A percentile compares a stretch with the other conserved stretches of the same genome.
phyloP scores from a whole-genome alignment of 2,888 invertebrate genomes.

The Neoscelio sp. region DNA sequence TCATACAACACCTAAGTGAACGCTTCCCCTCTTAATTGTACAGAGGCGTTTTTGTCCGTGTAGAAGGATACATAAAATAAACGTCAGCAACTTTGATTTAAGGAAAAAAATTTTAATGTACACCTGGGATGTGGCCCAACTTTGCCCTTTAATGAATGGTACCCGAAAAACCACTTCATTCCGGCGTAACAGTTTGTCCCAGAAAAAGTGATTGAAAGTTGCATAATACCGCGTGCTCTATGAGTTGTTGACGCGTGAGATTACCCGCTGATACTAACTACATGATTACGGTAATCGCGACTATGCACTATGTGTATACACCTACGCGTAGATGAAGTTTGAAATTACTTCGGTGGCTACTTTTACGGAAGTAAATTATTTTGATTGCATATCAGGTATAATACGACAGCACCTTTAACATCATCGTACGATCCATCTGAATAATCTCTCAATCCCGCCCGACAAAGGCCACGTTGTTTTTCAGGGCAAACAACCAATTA shows the following conservation, averaged over 20 bases:
- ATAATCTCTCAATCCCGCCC: constrained; percentile 9
- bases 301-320: constrained; percentile 14
- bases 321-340: constrained; percentile 29
- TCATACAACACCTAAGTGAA: constrained; percentile 38
- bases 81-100: constrained; percentile 3
- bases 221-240: constrained; percentile 8
- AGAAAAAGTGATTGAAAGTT: constrained; percentile 31
- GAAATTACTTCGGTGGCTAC: constrained; percentile 44
- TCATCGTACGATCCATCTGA: background rate
- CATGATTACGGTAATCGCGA: constrained; percentile 35
- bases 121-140: background rate
- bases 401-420: background rate
- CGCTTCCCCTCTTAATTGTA: constrained; percentile 25
- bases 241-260: constrained; percentile 18
- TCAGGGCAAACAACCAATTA: background rate
- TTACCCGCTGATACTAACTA: constrained; percentile 42
- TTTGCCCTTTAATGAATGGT: constrained; percentile 8
- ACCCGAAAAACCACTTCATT: constrained; percentile 16
- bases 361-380: constrained; percentile 51
- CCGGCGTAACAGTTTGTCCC: constrained; percentile 1
- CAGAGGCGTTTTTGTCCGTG: constrained; percentile 7
- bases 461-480: constrained; percentile 5
- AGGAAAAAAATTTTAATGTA: background rate
- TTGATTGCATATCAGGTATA: constrained; percentile 20
- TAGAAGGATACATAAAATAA: constrained; percentile 8